A percentile compares a stretch with the other conserved stretches of the same genome.
These are phyloP conservation scores for Meteorus sp. DNA, from an alignment of 1,140 invertebrate genomes.

Conservation along the genomic window DNA sequence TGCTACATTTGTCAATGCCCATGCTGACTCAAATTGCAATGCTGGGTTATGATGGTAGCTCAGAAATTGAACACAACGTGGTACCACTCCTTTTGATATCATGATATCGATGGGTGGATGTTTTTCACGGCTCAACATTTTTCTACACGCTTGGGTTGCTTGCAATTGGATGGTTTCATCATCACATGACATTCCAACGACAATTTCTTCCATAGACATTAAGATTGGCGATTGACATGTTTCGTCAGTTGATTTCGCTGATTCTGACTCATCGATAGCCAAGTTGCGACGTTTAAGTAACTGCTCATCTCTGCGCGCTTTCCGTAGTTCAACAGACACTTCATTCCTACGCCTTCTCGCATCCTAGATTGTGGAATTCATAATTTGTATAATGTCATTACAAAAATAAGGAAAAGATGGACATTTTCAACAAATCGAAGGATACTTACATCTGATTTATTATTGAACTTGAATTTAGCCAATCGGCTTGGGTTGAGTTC, in stretches of 20 bases:
- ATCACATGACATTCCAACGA: constrained; percentile 64
- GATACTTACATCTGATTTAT: constrained; percentile 40
- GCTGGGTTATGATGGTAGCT: constrained; percentile 69
- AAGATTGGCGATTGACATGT: constrained; percentile 51
- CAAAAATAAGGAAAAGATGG: too few species aligned
- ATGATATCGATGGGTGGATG: constrained; percentile 94
- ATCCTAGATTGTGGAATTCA: constrained; percentile 63
- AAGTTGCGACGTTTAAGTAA: constrained; percentile 84
- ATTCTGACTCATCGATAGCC: constrained; percentile 48
- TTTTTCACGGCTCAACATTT: constrained; percentile 87
- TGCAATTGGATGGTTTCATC: constrained; percentile 66
- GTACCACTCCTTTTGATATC: constrained; percentile 85
- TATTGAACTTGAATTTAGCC: constrained; percentile 39
- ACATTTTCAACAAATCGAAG: too few species aligned
- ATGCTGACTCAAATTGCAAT: constrained; percentile 96
- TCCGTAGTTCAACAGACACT: constrained; percentile 86
- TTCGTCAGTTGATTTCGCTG: constrained; percentile 62
- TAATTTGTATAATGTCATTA: too few species aligned
- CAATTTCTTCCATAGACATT: constrained; percentile 66
- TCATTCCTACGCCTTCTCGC: constrained; percentile 86
- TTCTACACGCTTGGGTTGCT: constrained; percentile 78
- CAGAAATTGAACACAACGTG: constrained; percentile 80
- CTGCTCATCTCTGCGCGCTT: constrained; percentile 93
- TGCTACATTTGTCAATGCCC: constrained; percentile 98
- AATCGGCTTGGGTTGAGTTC: constrained; percentile 32